phyloP scores from a whole-genome alignment of 2,888 invertebrate species.

The Melieria picta region DNA sequence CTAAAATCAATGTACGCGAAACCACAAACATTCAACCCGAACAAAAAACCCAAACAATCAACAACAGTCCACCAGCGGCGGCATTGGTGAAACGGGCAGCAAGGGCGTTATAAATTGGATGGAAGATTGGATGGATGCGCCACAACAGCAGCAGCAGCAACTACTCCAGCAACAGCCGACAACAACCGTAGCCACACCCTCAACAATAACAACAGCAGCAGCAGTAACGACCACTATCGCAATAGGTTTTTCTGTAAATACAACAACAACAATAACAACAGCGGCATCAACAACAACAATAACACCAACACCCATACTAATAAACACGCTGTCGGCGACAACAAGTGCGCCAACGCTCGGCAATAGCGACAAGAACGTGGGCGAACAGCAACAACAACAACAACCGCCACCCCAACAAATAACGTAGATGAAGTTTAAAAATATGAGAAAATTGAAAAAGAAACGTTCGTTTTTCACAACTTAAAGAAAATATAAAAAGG shows the following conservation, averaged over 20 bases:
- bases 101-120: conserved; percentile 38
- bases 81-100: conserved; percentile 44
- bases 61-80: conserved; percentile 46
- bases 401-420: conserved; percentile 45
- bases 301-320: conserved; percentile 40
- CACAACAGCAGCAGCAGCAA: conserved; percentile 35
- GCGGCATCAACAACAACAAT: conserved; percentile 39
- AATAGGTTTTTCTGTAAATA: conserved; percentile 45
- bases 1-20: conserved; percentile 1
- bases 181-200: conserved; percentile 32
- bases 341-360: conserved; percentile 41
- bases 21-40: background rate
- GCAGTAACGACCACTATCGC: conserved; percentile 43
- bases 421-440: conserved; percentile 49
- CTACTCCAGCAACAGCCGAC: conserved; percentile 34
- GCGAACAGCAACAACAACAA: conserved; percentile 42
- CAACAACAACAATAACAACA: conserved; percentile 37
- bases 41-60: background rate
- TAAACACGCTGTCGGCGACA: conserved; percentile 40
- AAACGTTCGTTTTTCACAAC: conserved; percentile 26
- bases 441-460: conserved; percentile 39
- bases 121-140: conserved; percentile 31
- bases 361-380: conserved; percentile 39
- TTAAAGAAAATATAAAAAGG: conserved; percentile 20
- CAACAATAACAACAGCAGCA: conserved; percentile 41